These are phyloP conservation scores for Deilephila elpenor DNA, from an alignment of 2,888 invertebrate genomes.

Conservation along the genomic window DNA sequence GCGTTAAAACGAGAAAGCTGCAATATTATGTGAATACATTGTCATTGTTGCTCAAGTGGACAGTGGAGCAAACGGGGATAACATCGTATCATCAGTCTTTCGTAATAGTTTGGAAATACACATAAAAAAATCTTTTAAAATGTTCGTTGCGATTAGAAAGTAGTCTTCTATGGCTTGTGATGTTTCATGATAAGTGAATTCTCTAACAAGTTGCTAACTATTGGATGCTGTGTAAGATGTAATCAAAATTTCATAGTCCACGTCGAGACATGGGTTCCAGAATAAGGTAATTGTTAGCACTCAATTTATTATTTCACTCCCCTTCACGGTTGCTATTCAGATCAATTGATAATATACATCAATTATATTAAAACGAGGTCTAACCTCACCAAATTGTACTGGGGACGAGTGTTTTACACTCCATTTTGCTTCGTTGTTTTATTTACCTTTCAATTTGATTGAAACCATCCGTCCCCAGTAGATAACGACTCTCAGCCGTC, in stretches of 20 bases:
- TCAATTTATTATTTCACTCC: constrained; percentile 19
- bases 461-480: constrained; percentile 32
- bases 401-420: constrained; percentile 32
- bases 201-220: constrained; percentile 45
- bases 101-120: constrained; percentile 57
- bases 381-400: constrained; percentile 14
- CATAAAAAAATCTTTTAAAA: constrained; percentile 53
- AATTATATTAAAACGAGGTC: not conserved
- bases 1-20: not conserved
- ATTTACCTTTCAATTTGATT: constrained; percentile 43
- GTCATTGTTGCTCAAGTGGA: constrained; percentile 24
- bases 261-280: constrained; percentile 82
- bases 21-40: constrained; percentile 13
- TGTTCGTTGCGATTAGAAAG: constrained; percentile 49
- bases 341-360: constrained; percentile 23
- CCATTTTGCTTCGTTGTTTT: constrained; percentile 49
- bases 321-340: constrained; percentile 23
- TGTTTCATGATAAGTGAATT: constrained; percentile 62
- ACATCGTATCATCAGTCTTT: constrained; percentile 47
- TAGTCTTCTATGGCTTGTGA: constrained; percentile 73
- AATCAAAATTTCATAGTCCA: constrained; percentile 67
- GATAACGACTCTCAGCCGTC: constrained; percentile 33
- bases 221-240: constrained; percentile 61
- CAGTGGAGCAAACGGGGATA: constrained; percentile 30
- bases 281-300: constrained; percentile 64